Evolutionary conservation across 2,113 vertebrate species (phyloP).

Genomic region (Mus spicilegus): DNA sequence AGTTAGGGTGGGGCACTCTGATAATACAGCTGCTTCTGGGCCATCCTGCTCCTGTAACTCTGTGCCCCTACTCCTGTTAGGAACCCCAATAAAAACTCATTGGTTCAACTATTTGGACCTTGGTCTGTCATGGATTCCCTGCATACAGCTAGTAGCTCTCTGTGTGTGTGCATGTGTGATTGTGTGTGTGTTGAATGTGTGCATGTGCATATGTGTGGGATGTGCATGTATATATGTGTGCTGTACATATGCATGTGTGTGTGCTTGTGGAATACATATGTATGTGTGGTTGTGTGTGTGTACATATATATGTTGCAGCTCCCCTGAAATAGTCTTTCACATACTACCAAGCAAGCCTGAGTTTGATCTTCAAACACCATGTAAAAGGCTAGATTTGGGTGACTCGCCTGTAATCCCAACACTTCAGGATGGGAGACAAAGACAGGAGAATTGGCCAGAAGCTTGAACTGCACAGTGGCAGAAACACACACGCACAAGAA

Average conservation of each 20-base stretch:
- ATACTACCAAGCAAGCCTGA: not conserved
- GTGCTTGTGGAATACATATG: too few relatives aligned
- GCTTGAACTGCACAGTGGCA: not conserved
- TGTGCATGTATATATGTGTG: too few relatives aligned
- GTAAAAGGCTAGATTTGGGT: not conserved
- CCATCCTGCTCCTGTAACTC: not conserved
- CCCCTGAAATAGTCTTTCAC: not conserved
- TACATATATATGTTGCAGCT: not conserved
- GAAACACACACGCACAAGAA: not conserved
- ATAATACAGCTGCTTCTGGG: too few relatives aligned
- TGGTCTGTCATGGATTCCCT: not conserved
- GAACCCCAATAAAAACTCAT: not conserved
- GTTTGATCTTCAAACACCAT: not conserved
- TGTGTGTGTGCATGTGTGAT: not conserved
- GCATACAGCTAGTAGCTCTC: not conserved
- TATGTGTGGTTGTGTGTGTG: too few relatives aligned
- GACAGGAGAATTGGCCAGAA: not conserved
- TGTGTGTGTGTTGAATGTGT: not conserved
- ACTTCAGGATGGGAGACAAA: not conserved
- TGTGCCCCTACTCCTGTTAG: not conserved
- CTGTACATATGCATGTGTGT: too few relatives aligned
- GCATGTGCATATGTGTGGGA: too few relatives aligned
- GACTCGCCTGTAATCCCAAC: not conserved
- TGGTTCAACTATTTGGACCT: not conserved
- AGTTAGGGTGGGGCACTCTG: not conserved